These are phyloP conservation scores for Recurvirostra avosetta DNA, from an alignment of 2,113 vertebrate genomes.

Conservation along the genomic window DNA sequence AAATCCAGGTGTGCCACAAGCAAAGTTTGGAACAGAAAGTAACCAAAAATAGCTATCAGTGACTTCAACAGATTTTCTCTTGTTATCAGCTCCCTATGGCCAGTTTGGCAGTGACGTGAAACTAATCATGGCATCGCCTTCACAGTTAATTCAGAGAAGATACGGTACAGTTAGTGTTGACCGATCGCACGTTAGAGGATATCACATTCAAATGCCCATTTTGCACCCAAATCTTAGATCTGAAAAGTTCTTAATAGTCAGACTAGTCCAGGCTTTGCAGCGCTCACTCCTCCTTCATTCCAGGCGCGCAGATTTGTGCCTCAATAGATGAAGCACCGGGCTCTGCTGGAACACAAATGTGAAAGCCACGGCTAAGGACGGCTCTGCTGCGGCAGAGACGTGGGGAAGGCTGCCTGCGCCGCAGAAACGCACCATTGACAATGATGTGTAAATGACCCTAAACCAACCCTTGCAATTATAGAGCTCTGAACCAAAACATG, in stretches of 20 bases:
- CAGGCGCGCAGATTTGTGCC: background rate
- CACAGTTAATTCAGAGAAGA: too few relatives aligned
- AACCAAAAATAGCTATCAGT: background rate
- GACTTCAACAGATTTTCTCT: background rate
- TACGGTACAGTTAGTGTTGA: background rate
- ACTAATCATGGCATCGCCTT: rapidly evolving
- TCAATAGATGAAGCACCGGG: background rate
- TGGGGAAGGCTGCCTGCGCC: background rate
- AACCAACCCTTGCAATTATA: background rate
- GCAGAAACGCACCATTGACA: rapidly evolving
- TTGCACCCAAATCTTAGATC: background rate
- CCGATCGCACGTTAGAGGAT: rapidly evolving
- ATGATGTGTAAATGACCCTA: background rate
- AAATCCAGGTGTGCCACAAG: background rate
- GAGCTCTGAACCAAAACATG: rapidly evolving
- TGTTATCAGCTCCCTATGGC: background rate
- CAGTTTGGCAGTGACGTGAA: background rate
- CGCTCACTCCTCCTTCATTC: background rate
- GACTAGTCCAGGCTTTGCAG: background rate
- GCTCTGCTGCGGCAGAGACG: background rate
- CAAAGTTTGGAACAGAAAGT: background rate
- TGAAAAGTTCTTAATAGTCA: background rate
- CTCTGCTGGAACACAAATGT: background rate
- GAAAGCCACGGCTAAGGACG: background rate
- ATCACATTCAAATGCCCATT: background rate